These are phyloP conservation scores for Lithobates pipiens DNA, from an alignment of 2,797 vertebrate genomes.

Conservation along the genomic window DNA sequence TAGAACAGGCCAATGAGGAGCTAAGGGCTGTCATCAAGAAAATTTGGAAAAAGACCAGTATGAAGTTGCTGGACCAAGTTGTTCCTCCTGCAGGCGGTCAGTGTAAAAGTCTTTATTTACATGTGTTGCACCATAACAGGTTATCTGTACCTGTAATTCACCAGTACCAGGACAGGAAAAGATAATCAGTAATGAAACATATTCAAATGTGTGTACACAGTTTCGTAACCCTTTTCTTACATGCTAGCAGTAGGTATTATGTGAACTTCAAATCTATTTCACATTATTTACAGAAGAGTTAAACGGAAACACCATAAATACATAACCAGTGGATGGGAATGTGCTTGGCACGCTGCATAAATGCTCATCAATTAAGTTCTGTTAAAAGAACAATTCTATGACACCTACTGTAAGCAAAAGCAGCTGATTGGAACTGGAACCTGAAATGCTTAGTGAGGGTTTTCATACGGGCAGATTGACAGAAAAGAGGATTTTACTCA, in stretches of 20 bases:
- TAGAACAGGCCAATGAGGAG: constrained; percentile 99
- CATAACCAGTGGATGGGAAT: neutral
- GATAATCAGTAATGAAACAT: neutral
- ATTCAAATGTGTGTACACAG: neutral
- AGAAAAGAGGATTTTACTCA: no score
- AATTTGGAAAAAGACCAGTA: constrained; percentile 99
- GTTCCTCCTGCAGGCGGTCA: constrained; percentile 98
- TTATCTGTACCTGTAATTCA: neutral
- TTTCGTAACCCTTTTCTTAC: neutral
- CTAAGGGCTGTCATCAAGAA: constrained; percentile 98
- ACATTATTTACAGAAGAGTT: neutral
- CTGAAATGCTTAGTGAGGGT: no score
- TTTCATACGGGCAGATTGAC: no score
- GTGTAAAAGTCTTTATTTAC: constrained; percentile 69
- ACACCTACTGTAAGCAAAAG: no score
- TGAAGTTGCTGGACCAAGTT: constrained; percentile 98
- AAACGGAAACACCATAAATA: neutral
- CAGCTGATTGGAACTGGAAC: no score
- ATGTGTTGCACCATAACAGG: neutral
- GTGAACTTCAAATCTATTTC: neutral
- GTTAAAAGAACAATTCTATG: no score
- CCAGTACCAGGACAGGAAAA: neutral
- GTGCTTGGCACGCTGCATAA: neutral
- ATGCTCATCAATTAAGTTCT: no score
- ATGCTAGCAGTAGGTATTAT: neutral